Percentiles rank a stretch among this genome's conserved stretches.
Evolutionary conservation across 2,888 invertebrate genomes (phyloP).

Genomic region (Ophioninae sp.): DNA sequence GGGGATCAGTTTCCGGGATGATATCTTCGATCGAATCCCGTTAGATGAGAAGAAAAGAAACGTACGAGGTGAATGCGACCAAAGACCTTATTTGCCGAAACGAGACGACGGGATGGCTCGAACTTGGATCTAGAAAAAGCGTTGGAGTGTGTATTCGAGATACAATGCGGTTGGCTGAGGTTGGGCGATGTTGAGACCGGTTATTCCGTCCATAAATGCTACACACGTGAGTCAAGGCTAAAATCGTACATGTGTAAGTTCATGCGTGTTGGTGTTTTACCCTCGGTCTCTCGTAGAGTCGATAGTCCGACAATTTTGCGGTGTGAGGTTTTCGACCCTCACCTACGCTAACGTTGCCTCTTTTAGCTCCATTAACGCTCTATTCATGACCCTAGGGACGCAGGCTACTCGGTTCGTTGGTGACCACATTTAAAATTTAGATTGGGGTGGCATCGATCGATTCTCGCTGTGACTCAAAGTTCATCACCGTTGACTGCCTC

Average conservation of each 20-base stretch:
- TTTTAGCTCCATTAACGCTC: conserved; percentile 23
- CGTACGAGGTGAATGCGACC: background rate
- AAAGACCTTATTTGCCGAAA: conserved; percentile 7
- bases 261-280: background rate
- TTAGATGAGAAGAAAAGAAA: background rate
- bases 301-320: conserved; percentile 4
- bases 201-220: conserved; percentile 47
- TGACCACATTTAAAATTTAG: conserved; percentile 35
- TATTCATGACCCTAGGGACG: conserved; percentile 41
- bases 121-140: conserved; percentile 1
- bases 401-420: conserved; percentile 5
- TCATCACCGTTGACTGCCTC: background rate
- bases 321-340: conserved; percentile 54
- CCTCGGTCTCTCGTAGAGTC: background rate
- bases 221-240: conserved; percentile 55
- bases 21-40: background rate
- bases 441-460: conserved; percentile 42
- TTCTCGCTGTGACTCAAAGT: conserved; percentile 1
- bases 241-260: background rate
- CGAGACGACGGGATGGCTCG: background rate
- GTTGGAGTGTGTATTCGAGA: background rate
- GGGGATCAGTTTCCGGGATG: background rate
- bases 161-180: conserved; percentile 35
- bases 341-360: conserved; percentile 43
- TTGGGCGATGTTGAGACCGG: conserved; percentile 40